phyloP scores from a whole-genome alignment of 2,888 invertebrate genomes.

The Drepana falcataria region DNA sequence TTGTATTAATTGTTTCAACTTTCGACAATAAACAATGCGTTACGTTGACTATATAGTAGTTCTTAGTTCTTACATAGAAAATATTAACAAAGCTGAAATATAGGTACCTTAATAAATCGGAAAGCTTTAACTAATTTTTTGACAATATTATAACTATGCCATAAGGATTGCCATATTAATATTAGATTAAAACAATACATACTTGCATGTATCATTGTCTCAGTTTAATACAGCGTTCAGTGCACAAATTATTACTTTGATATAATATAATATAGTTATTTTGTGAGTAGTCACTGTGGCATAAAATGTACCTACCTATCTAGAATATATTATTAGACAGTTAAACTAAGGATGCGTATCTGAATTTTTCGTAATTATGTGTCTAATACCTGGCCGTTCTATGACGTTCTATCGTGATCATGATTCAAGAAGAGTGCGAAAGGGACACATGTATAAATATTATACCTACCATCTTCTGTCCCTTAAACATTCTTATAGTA shows the following conservation, averaged over 20 bases:
- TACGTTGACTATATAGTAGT: conserved; percentile 17
- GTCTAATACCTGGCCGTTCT: background rate
- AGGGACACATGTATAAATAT: too few species aligned
- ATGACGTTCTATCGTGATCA: too few species aligned
- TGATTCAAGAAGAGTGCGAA: too few species aligned
- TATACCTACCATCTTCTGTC: too few species aligned
- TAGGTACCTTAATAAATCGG: conserved; percentile 38
- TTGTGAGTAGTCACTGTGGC: conserved; percentile 21
- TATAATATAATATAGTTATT: conserved; percentile 30
- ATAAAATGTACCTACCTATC: conserved; percentile 27
- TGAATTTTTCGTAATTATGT: conserved; percentile 4
- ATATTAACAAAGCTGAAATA: conserved; percentile 32
- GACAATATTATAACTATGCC: conserved; percentile 53
- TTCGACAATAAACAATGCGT: conserved; percentile 18
- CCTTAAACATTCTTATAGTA: too few species aligned
- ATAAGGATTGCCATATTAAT: conserved; percentile 58
- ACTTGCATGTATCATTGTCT: conserved; percentile 14
- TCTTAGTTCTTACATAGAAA: conserved; percentile 29
- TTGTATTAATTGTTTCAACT: conserved; percentile 7
- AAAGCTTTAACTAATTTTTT: conserved; percentile 65
- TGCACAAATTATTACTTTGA: conserved; percentile 26
- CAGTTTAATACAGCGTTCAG: conserved; percentile 18
- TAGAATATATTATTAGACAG: conserved; percentile 8
- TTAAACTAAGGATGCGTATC: conserved; percentile 14
- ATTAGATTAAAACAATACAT: conserved; percentile 31